Evolutionary conservation across 2,797 vertebrate genomes (phyloP), one percentile per base, ranked within the genome.

Genomic region (Syngnathus rostellatus): DNA sequence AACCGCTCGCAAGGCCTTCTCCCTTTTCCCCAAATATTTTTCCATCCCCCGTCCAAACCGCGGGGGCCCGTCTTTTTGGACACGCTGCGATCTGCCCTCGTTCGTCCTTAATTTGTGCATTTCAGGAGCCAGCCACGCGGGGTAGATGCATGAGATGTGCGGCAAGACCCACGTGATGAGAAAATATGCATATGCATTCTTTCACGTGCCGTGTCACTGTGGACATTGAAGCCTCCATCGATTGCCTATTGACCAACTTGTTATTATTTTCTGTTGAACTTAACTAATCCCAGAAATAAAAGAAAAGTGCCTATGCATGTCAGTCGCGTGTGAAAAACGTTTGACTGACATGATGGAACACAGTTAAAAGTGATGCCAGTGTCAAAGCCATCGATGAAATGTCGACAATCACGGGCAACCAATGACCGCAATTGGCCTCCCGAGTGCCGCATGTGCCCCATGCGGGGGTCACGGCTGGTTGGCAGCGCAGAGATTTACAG

Each of bases 31-130:
- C 77, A 87, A 86, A 87, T 83, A 86, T 86, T 88, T 90, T 90
- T 91, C 87, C 88, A 86, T 78, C 78, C 73, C 78, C 87, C 81
- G 58, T 90, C 84, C 87, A 88, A 86, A 89, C 87, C 86, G 74
- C 82, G 84, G 85, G 86, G 82, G 78, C 86, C 87, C 87, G 83
- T 86, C 85, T 86, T 77, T 85, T 73, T 62, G 64, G 69, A 65
- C 61, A 66, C 48, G 55, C 61, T 62, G 66, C 38, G 66, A 79
- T 82, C 83, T 74, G 73, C 64, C 55, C 69, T 79, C 73, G 63
- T 78, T 77, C 74, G 75, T 63, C 83, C 64, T 68, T 21, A 21
- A 64, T 64, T 62, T 46, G 14, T 40, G 72, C 12, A 21, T 70
- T 77, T 75, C 48, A 66, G 53, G 2, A 59, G 58, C 38, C 5